A percentile compares a stretch with the other conserved stretches of the same genome.
phyloP scores from a whole-genome alignment of 2,113 vertebrate species.

The Zingel zingel region DNA sequence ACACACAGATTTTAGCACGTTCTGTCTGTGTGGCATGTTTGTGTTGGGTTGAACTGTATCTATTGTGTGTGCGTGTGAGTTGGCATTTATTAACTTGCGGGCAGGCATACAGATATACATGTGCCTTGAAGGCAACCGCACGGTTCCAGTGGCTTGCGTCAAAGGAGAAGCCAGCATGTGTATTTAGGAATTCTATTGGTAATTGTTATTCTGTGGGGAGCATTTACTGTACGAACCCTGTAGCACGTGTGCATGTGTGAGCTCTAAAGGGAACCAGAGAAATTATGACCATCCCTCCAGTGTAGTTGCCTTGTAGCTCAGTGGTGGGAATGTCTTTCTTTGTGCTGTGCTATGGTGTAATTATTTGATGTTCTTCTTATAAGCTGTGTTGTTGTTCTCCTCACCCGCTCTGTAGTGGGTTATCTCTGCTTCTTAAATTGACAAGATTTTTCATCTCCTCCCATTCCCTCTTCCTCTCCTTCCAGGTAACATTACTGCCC shows the following conservation, averaged over 20 bases:
- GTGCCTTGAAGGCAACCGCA: conserved; percentile 68
- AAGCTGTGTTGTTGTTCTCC: conserved; percentile 14
- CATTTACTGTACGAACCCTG: conserved; percentile 62
- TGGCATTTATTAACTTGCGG: conserved; percentile 65
- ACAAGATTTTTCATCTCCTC: conserved; percentile 42
- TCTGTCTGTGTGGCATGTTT: conserved; percentile 84
- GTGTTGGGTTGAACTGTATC: conserved; percentile 82
- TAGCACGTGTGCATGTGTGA: conserved; percentile 76
- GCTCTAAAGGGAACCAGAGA: conserved; percentile 61
- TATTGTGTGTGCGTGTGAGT: conserved; percentile 73
- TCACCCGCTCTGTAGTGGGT: conserved; percentile 33
- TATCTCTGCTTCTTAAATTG: conserved; percentile 45
- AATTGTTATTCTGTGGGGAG: conserved; percentile 73
- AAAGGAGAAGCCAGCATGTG: conserved; percentile 74
- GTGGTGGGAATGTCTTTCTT: conserved; percentile 71
- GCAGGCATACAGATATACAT: conserved; percentile 55
- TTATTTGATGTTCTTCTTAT: conserved; percentile 38
- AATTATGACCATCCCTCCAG: conserved; percentile 57
- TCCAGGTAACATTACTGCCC: conserved; percentile 94
- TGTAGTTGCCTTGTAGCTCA: conserved; percentile 60
- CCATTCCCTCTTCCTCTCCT: conserved; percentile 37
- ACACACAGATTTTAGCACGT: conserved; percentile 80
- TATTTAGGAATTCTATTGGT: conserved; percentile 75
- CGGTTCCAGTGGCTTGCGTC: conserved; percentile 70
- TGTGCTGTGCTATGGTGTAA: conserved; percentile 64